phyloP scores from a whole-genome alignment of 2,113 vertebrate species.

The Gallinago media region DNA sequence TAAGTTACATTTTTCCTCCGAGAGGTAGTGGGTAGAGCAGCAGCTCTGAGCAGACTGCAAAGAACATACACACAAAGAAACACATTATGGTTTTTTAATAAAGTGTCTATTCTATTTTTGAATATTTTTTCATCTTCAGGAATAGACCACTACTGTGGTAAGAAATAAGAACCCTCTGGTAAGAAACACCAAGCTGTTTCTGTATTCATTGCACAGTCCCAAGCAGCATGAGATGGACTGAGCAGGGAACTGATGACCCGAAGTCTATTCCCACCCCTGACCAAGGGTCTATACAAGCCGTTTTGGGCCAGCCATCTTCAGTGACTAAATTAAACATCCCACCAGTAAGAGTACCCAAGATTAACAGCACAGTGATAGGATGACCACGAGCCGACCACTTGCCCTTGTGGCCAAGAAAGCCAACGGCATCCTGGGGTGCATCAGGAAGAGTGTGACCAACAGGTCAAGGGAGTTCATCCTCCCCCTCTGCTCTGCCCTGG shows the following conservation, averaged over 20 bases:
- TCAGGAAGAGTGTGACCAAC: too few species aligned
- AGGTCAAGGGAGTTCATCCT: too few species aligned
- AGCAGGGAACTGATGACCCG: not conserved
- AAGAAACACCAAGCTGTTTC: not conserved
- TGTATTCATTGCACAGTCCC: not conserved
- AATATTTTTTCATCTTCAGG: not conserved
- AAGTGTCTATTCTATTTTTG: not conserved
- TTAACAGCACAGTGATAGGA: not conserved
- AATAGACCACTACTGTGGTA: not conserved
- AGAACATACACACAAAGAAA: not conserved
- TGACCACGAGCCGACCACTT: too few species aligned
- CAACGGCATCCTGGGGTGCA: too few species aligned
- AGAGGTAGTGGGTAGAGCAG: not conserved
- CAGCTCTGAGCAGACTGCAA: not conserved
- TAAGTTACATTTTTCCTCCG: not conserved
- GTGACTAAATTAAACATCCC: not conserved
- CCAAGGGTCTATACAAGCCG: not conserved
- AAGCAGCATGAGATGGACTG: not conserved
- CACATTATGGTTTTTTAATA: not conserved
- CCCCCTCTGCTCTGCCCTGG: too few species aligned
- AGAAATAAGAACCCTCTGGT: not conserved
- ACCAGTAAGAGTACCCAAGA: not conserved
- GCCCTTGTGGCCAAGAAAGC: too few species aligned
- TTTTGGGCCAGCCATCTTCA: not conserved
- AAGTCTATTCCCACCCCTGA: not conserved